These are phyloP conservation scores for Neodiprion lecontei DNA, from an alignment of 1,140 invertebrate genomes.

Conservation along the genomic window DNA sequence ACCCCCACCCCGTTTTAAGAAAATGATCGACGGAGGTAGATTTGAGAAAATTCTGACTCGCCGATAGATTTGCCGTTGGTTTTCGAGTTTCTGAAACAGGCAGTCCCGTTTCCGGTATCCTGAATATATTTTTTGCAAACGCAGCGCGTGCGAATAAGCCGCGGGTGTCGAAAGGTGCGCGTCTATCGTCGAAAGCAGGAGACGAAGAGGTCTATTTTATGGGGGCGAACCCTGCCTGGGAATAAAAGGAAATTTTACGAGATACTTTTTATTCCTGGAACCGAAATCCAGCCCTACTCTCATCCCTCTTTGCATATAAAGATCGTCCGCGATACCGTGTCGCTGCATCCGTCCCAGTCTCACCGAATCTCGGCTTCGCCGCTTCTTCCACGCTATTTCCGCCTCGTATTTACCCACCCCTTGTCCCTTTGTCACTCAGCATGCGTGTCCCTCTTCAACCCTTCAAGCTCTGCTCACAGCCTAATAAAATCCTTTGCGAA, in stretches of 20 bases:
- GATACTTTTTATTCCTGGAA: neutral
- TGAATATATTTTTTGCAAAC: too few relatives aligned
- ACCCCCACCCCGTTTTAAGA: too few relatives aligned
- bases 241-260: slow-evolving; percentile 13
- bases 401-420: neutral
- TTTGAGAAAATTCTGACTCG: too few relatives aligned
- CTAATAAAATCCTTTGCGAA: neutral
- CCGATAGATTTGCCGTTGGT: too few relatives aligned
- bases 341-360: neutral
- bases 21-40: too few relatives aligned
- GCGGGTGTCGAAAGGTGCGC: too few relatives aligned
- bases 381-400: neutral
- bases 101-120: too few relatives aligned
- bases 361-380: neutral
- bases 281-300: neutral
- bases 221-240: neutral
- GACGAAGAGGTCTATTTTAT: too few relatives aligned
- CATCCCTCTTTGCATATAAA: slow-evolving; percentile 1
- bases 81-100: too few relatives aligned
- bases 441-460: neutral
- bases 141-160: too few relatives aligned
- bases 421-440: neutral
- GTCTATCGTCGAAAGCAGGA: too few relatives aligned
- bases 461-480: neutral
- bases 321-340: neutral